Base-by-base conservation (phyloP, 2,888 invertebrate species). In the Drosophila anomelani region DNA sequence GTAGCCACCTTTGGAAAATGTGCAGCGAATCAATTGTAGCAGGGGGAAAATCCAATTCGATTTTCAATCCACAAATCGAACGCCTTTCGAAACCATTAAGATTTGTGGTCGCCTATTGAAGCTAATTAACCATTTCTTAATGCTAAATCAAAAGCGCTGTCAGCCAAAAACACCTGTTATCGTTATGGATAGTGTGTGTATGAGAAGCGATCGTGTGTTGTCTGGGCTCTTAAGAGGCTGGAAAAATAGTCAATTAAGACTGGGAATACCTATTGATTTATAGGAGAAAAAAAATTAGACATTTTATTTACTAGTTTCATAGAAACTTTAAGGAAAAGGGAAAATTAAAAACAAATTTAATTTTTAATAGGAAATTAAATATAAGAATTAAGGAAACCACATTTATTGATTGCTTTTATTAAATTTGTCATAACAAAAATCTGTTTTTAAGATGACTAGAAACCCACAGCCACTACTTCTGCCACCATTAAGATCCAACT, bases 121-220 rank as follows among this genome's bases (percentile, higher is more conserved):
- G 43, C 60, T 62, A 69, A 86, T 83, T 83, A 80, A 64, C 61
- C 70, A 78, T 85, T 69, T 85, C 29, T 63, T 75, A 83, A 80
- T 56, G 78, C 72, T 51, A 49, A 67, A 57, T 57, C 57, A 39
- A 79, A 81, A 79, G 80, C 75, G 75, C 66, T 61, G 67, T 32
- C 55, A 71, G 36, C 20, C 61, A 59, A 64, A 63, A 69, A 67
- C 72, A 80, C 63, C 71, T 75, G 80, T 78, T 67, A 71, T 76
- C 74, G 57, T 66, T 44, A 58, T 66, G 54, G 66, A 54, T 56
- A 63, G 12, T 15, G 38, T 29, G 15, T 32, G 36, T 53, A 10
- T n/a, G 15, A 38, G 38, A 29, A 34, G 38, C 23, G 15, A 38
- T 17, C 23, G 29, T 47, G 34, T 46, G 46, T 61, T 62, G 34